phyloP scores from a whole-genome alignment of 35 echinoderm and acorn worm species.

The Ptychodera flava region DNA sequence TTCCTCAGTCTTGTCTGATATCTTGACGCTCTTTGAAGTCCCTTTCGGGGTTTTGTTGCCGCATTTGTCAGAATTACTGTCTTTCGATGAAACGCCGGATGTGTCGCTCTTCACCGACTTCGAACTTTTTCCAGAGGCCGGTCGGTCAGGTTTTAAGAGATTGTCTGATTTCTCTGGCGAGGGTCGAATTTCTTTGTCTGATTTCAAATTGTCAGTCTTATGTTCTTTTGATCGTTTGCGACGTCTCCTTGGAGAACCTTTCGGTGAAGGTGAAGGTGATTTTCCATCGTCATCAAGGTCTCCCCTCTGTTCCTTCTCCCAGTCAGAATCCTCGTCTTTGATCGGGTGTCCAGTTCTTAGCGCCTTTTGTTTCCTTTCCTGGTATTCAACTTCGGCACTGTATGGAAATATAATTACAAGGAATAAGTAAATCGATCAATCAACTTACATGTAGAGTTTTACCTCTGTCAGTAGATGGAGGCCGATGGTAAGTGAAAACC shows the following conservation, averaged over 20 bases:
- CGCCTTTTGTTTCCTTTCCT: background rate
- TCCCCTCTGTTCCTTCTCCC: background rate
- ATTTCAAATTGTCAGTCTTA: background rate
- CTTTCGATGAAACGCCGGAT: background rate
- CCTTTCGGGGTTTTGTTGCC: background rate
- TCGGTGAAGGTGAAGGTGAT: background rate
- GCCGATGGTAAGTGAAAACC: too few relatives aligned
- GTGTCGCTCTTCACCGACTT: background rate
- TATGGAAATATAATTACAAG: too few relatives aligned
- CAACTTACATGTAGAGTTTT: too few relatives aligned
- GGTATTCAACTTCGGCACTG: background rate
- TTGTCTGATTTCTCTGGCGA: background rate
- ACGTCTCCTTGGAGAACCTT: background rate
- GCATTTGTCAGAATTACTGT: background rate
- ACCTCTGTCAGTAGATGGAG: too few relatives aligned
- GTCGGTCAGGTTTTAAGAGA: background rate
- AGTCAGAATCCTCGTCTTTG: background rate
- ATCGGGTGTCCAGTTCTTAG: background rate
- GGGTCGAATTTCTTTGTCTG: too few relatives aligned
- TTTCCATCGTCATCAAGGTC: background rate
- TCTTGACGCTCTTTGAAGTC: background rate
- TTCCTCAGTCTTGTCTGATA: background rate
- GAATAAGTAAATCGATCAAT: too few relatives aligned
- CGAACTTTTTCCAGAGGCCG: background rate
- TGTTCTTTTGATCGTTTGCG: background rate